phyloP scores from a whole-genome alignment of 2,888 invertebrate genomes.

The Zaprionus bogoriensis region DNA sequence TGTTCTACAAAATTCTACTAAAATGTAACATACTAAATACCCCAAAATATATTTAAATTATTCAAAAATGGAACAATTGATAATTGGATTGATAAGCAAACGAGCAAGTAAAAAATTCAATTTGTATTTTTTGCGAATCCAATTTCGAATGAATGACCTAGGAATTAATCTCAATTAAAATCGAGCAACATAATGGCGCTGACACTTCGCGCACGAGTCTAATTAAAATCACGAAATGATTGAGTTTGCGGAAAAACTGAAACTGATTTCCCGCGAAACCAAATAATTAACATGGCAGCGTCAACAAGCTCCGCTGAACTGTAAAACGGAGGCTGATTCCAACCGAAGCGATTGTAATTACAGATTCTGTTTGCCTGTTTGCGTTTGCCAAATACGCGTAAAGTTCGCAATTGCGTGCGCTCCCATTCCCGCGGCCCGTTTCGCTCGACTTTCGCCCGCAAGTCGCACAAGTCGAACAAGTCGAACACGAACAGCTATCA shows the following conservation, averaged over 20 bases:
- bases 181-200: not conserved
- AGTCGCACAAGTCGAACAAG: conserved; percentile 6
- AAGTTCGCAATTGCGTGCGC: not conserved
- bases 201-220: not conserved
- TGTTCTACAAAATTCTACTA: not conserved
- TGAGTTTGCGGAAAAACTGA: conserved; percentile 8
- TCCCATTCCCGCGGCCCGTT: not conserved
- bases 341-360: conserved; percentile 22
- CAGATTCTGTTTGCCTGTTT: conserved; percentile 41
- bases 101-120: not conserved
- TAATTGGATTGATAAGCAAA: not conserved
- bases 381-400: conserved; percentile 10
- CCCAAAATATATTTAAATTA: too few species aligned
- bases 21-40: too few species aligned
- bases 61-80: too few species aligned
- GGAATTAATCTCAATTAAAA: not conserved
- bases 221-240: conserved; percentile 5
- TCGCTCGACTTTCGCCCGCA: not conserved
- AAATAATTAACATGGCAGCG: conserved; percentile 11
- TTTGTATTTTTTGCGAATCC: too few species aligned
- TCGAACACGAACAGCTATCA: conserved; percentile 12
- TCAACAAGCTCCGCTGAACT: conserved; percentile 12
- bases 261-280: too few species aligned
- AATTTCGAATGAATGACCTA: not conserved
- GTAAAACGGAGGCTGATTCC: conserved; percentile 13